A percentile compares a stretch with the other conserved stretches of the same genome.
Evolutionary conservation across 2,797 vertebrate species (phyloP).

Genomic region (Urophycis tenuis): DNA sequence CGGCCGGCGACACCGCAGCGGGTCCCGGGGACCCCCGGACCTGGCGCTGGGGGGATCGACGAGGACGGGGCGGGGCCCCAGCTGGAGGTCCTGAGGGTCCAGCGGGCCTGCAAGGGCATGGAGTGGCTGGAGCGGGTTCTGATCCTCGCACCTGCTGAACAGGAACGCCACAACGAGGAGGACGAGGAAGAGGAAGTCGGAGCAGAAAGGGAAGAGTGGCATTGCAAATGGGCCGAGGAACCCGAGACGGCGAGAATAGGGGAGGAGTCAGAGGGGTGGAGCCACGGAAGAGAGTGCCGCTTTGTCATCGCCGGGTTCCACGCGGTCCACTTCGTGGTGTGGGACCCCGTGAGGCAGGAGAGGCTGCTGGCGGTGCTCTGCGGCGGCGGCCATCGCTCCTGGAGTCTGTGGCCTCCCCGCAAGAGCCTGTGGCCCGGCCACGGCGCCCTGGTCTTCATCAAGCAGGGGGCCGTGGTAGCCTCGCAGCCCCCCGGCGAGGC

Average conservation of each 20-base stretch:
- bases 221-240: background rate
- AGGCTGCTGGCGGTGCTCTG: slow-evolving; percentile 75
- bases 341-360: slow-evolving; percentile 78
- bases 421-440: slow-evolving; percentile 39
- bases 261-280: background rate
- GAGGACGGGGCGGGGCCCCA: slow-evolving; percentile 18
- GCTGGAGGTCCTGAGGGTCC: slow-evolving; percentile 76
- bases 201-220: background rate
- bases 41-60: too few relatives aligned
- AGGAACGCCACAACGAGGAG: background rate
- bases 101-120: slow-evolving; percentile 84
- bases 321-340: slow-evolving; percentile 79
- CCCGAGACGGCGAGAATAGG: background rate
- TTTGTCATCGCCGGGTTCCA: slow-evolving; percentile 85
- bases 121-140: slow-evolving; percentile 87
- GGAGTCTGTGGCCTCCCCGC: slow-evolving; percentile 71
- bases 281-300: slow-evolving; percentile 48
- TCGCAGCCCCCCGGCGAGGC: slow-evolving; percentile 49
- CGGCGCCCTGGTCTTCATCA: slow-evolving; percentile 78
- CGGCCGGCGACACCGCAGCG: background rate
- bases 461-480: slow-evolving; percentile 75
- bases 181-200: too few relatives aligned
- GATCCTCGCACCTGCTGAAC: slow-evolving; percentile 51
- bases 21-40: background rate
- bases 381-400: slow-evolving; percentile 90